Evolutionary conservation across 2,113 vertebrate genomes (phyloP).

Genomic region (Promerops cafer): DNA sequence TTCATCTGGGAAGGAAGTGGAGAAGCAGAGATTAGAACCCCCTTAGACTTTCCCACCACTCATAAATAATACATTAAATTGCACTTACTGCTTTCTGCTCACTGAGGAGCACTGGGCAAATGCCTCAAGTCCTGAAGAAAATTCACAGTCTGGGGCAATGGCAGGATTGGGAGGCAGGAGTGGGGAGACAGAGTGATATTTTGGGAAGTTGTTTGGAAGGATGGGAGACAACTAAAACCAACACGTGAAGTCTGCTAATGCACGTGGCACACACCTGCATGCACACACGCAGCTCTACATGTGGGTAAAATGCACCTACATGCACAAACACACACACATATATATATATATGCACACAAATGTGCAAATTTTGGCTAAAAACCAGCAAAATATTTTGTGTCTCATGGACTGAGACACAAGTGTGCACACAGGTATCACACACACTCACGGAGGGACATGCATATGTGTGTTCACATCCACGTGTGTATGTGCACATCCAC

Average conservation of each 20-base stretch:
- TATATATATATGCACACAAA: accelerated
- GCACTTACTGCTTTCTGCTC: constrained; percentile 39
- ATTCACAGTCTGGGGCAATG: background rate
- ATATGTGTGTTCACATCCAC: accelerated
- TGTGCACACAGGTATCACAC: background rate
- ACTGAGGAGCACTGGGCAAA: background rate
- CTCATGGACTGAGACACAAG: background rate
- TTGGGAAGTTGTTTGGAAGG: background rate
- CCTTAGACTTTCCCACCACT: constrained; percentile 62
- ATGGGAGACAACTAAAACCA: background rate
- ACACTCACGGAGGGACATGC: background rate
- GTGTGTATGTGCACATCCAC: no score
- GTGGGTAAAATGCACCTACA: background rate
- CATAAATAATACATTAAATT: constrained; percentile 71
- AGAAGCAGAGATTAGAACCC: constrained; percentile 60
- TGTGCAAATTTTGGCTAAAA: background rate
- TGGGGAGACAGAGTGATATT: background rate
- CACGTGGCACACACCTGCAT: background rate
- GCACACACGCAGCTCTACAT: background rate
- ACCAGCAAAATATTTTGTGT: no score
- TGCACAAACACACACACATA: no score
- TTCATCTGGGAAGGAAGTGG: constrained; percentile 70
- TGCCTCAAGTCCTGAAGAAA: background rate
- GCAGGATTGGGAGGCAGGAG: background rate
- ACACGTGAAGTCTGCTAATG: background rate